Evolutionary conservation across 2,888 invertebrate species (phyloP).

Genomic region (Hermodice carunculata): DNA sequence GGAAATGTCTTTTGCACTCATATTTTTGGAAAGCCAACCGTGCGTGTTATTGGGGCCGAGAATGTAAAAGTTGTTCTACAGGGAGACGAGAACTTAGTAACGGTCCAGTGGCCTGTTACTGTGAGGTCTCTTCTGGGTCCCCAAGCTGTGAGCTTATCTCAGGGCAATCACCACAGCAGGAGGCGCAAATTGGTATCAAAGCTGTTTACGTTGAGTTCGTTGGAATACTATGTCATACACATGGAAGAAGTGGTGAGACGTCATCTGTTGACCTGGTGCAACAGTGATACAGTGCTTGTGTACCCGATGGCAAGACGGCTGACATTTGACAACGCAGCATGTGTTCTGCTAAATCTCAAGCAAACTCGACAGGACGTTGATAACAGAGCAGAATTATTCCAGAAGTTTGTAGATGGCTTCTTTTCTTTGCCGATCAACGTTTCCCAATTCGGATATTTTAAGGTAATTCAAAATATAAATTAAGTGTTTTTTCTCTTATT

Average conservation of each 20-base stretch:
- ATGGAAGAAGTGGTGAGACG: conserved; percentile 42
- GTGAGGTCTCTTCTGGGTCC: conserved; percentile 59
- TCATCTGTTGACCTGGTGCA: conserved; percentile 44
- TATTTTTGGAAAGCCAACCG: conserved; percentile 60
- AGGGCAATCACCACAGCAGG: conserved; percentile 47
- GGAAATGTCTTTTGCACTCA: conserved; percentile 65
- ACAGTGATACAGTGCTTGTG: conserved; percentile 41
- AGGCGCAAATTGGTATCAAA: conserved; percentile 52
- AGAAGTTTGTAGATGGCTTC: conserved; percentile 54
- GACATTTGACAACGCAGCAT: conserved; percentile 53
- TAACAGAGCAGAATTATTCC: conserved; percentile 45
- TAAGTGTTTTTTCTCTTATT: too few relatives aligned
- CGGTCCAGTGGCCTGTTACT: conserved; percentile 59
- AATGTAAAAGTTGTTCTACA: conserved; percentile 55
- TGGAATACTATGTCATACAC: conserved; percentile 46
- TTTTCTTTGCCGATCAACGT: conserved; percentile 59
- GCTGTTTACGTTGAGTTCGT: conserved; percentile 52
- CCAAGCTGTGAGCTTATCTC: conserved; percentile 49
- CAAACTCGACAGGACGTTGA: conserved; percentile 42
- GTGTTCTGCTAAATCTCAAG: conserved; percentile 53
- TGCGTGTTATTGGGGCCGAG: conserved; percentile 57
- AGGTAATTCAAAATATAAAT: too few relatives aligned
- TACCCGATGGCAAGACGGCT: conserved; percentile 54
- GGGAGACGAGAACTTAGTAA: conserved; percentile 58
- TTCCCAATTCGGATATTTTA: conserved; percentile 57